Conservation (phyloP, 2,113 vertebrate species). For the Neogobius melanostomus region DNA sequence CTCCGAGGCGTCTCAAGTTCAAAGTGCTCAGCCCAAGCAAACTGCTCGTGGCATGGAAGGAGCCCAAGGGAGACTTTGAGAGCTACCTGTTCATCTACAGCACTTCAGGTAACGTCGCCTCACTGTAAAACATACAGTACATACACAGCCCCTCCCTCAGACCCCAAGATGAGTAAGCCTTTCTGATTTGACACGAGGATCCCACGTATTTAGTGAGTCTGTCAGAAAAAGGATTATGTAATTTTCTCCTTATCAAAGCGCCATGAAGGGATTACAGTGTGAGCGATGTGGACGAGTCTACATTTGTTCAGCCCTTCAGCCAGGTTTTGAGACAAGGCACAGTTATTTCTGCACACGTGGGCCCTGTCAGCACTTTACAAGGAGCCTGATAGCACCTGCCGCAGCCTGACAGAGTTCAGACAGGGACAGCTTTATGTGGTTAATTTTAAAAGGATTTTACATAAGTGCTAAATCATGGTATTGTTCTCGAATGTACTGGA, state of each 20-base stretch:
- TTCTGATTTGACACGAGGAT: constrained; percentile 24
- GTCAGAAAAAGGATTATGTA: constrained; percentile 55
- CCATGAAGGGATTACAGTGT: constrained; percentile 54
- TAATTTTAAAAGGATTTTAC: constrained; percentile 10
- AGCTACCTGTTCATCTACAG: constrained; percentile 76
- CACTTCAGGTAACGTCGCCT: constrained; percentile 68
- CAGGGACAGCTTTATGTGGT: constrained; percentile 18
- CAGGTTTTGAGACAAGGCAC: constrained; percentile 48
- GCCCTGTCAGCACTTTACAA: constrained; percentile 53
- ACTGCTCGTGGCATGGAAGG: constrained; percentile 76
- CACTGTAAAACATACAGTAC: constrained; percentile 5
- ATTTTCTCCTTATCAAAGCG: constrained; percentile 61
- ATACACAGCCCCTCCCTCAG: neutral
- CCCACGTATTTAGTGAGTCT: constrained; percentile 44
- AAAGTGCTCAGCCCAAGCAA: constrained; percentile 69
- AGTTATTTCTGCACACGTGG: constrained; percentile 34
- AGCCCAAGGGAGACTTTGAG: constrained; percentile 78
- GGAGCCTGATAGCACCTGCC: constrained; percentile 22
- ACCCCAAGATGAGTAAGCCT: constrained; percentile 18
- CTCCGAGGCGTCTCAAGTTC: constrained; percentile 75
- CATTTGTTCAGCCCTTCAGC: constrained; percentile 41
- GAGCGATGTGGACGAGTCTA: constrained; percentile 46
- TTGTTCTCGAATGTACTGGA: neutral
- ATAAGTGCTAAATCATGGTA: constrained; percentile 7
- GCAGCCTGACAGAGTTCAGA: constrained; percentile 23